phyloP scores from a whole-genome alignment of 2,888 invertebrate species.

The Blastobasis adustella region DNA sequence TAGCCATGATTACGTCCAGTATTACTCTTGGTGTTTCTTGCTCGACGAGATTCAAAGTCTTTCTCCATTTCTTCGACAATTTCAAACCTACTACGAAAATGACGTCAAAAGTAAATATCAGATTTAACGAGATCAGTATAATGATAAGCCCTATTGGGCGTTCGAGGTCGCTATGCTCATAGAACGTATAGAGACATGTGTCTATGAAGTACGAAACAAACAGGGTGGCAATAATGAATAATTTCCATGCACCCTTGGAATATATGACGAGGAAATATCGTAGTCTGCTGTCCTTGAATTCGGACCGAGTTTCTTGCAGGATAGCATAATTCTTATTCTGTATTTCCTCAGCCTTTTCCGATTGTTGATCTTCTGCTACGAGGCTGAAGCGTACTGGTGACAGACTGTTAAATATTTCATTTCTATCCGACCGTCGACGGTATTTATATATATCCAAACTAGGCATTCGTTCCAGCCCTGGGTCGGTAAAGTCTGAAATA shows the following conservation, averaged over 20 bases:
- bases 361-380: slow-evolving; percentile 29
- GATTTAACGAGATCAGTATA: slow-evolving; percentile 42
- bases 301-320: slow-evolving; percentile 50
- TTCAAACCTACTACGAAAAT: slow-evolving; percentile 50
- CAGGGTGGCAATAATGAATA: slow-evolving; percentile 44
- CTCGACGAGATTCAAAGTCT: slow-evolving; percentile 61
- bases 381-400: slow-evolving; percentile 12
- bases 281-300: slow-evolving; percentile 48
- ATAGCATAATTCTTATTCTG: slow-evolving; percentile 51
- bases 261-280: slow-evolving; percentile 50
- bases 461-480: slow-evolving; percentile 17
- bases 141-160: slow-evolving; percentile 43
- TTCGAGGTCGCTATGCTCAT: slow-evolving; percentile 16
- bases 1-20: slow-evolving; percentile 46
- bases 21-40: slow-evolving; percentile 45
- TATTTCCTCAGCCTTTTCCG: background rate
- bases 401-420: slow-evolving; percentile 23
- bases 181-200: slow-evolving; percentile 56
- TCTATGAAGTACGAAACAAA: slow-evolving; percentile 53
- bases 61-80: slow-evolving; percentile 58
- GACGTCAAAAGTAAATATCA: slow-evolving; percentile 51
- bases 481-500: slow-evolving; percentile 17
- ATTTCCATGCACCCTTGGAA: slow-evolving; percentile 51
- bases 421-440: slow-evolving; percentile 31
- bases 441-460: slow-evolving; percentile 47